These are phyloP conservation scores for Orchesellides sinensis DNA, from an alignment of 2,888 invertebrate species.

Conservation along the genomic window DNA sequence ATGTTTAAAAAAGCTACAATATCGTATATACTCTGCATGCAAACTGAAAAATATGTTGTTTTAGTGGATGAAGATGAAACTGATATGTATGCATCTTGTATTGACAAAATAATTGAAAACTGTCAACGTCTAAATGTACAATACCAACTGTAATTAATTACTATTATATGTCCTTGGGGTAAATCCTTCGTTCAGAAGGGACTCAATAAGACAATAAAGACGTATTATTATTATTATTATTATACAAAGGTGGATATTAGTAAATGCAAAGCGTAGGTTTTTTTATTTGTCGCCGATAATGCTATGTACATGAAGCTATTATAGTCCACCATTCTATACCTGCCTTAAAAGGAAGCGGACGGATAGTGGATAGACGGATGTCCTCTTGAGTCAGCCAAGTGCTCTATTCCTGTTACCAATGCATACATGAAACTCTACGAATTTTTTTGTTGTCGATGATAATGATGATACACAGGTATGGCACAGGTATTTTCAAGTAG, in stretches of 20 bases:
- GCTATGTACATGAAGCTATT: background rate
- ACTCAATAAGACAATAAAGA: too few relatives aligned
- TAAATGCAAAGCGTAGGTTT: constrained; percentile 39
- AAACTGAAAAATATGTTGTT: too few relatives aligned
- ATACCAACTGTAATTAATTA: too few relatives aligned
- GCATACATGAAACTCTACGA: constrained; percentile 23
- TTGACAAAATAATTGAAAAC: too few relatives aligned
- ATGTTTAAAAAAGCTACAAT: too few relatives aligned
- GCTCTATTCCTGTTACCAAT: constrained; percentile 14
- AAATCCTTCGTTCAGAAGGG: too few relatives aligned
- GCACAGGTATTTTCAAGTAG: constrained; percentile 28
- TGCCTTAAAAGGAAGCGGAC: constrained; percentile 8
- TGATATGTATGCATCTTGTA: too few relatives aligned
- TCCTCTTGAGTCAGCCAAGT: constrained; percentile 54
- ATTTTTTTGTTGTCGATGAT: constrained; percentile 11
- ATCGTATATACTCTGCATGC: too few relatives aligned
- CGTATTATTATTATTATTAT: too few relatives aligned
- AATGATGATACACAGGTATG: constrained; percentile 29
- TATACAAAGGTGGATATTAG: constrained; percentile 24
- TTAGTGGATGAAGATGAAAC: too few relatives aligned
- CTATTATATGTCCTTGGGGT: too few relatives aligned
- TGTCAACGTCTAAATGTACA: too few relatives aligned
- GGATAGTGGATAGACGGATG: constrained; percentile 48
- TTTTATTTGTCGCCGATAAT: constrained; percentile 27
- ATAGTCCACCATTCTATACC: background rate